phyloP scores from a whole-genome alignment of 1,140 invertebrate genomes.

The Magallana gigas region DNA sequence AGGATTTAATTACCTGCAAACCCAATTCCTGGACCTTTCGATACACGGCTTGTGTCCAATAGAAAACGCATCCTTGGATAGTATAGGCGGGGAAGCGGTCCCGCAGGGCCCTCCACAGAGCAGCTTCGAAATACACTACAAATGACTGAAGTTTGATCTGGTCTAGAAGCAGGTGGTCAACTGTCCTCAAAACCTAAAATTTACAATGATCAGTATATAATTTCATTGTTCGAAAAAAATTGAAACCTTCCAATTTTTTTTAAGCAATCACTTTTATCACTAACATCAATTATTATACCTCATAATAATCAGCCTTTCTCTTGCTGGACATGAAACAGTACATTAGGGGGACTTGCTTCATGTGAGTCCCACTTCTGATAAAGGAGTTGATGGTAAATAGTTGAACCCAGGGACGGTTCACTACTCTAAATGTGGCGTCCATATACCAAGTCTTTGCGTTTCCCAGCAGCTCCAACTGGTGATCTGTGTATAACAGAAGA shows the following conservation, averaged over 20 bases:
- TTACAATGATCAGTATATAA: no score
- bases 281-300: no score
- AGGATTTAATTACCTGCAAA: constrained; percentile 9
- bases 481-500: constrained; percentile 30
- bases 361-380: constrained; percentile 10
- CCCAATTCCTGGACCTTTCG: constrained; percentile 52
- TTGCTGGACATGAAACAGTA: constrained; percentile 46
- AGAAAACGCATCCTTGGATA: constrained; percentile 18
- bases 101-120: constrained; percentile 23
- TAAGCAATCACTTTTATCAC: no score
- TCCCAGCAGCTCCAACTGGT: constrained; percentile 8
- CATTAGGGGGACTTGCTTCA: constrained; percentile 36
- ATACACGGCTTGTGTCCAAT: constrained; percentile 40
- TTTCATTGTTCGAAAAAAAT: no score
- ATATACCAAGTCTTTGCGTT: constrained; percentile 50
- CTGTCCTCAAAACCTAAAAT: neutral
- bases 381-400: constrained; percentile 32
- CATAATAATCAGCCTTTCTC: neutral
- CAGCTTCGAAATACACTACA: neutral
- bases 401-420: constrained; percentile 34
- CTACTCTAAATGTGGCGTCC: constrained; percentile 45
- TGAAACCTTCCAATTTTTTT: no score
- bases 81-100: neutral
- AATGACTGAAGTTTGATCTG: neutral
- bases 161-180: neutral